Evolutionary conservation across 92 coral and sea anemone species (phyloP), one percentile per base, ranked within the genome.

Genomic region (Virgularia gustaviana): DNA sequence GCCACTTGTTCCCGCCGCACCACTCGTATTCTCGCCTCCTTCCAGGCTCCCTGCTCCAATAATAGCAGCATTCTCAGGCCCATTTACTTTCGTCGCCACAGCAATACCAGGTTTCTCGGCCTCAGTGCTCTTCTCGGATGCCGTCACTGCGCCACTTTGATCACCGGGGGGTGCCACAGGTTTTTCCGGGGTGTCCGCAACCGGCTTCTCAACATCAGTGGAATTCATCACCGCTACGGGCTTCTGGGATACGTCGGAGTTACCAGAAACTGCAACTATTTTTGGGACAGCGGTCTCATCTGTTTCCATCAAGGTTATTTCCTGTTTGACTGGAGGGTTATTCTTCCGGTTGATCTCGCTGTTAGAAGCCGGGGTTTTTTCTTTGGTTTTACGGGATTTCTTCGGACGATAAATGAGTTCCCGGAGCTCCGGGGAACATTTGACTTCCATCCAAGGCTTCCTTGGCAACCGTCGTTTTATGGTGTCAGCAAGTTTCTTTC

Each of bases 361-460:
- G 29, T 52, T 22, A 1, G 28, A 35, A 27, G 70, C 49, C 71
- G 76, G 42, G 39, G 56, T 39, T 77, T 78, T 37, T 70, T 66
- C 71, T 33, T 71, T 78, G 55, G 15, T 57, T 78, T 72, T 72
- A 19, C 49, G 72, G 19, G 84, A 84, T 30, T 58, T 22, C 9
- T 71, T 75, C 4, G 64, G 29, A n/a, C 78, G 83, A 73, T 80
- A 84, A 53, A 89, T 65, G 29, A 90, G 67, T 44, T 89, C 88
- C 31, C 94, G 82, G 36, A 94, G 80, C 29, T 94, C 81, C 43
- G 90, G 70, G 71, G 83, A 87, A 57, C 95, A 90, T 68, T 85
- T 86, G 23, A 89, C 86, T 41, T 89, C 94, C 78, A 78, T 81
- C 99, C 99, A 94, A 0, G 99, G 99, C 53, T 83, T 84, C 9